Percentiles rank a stretch among this genome's conserved stretches.
Evolutionary conservation across 1,140 invertebrate genomes (phyloP).

Genomic region (Tetragonula clypearis): DNA sequence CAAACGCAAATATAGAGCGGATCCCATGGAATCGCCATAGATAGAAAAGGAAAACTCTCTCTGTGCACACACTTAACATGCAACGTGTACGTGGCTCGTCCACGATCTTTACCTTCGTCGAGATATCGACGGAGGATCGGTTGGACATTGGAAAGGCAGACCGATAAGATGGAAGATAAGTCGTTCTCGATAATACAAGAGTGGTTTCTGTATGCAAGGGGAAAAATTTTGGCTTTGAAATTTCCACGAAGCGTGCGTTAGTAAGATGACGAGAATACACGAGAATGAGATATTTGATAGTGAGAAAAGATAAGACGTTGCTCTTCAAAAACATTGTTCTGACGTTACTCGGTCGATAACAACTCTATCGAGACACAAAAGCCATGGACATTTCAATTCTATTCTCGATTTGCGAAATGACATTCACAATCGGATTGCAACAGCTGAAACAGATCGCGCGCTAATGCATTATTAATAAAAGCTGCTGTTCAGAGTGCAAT

Average conservation of each 20-base stretch:
- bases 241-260: background rate
- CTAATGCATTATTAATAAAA: slow-evolving; percentile 21
- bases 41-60: slow-evolving; percentile 57
- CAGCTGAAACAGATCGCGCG: background rate
- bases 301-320: background rate
- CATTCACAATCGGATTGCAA: background rate
- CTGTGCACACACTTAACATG: slow-evolving; percentile 53
- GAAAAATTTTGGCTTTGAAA: slow-evolving; percentile 22
- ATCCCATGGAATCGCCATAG: slow-evolving; percentile 57
- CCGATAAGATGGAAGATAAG: slow-evolving; percentile 52
- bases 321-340: background rate
- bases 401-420: background rate
- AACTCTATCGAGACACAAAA: background rate
- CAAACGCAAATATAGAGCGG: slow-evolving; percentile 67
- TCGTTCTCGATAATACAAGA: slow-evolving; percentile 3
- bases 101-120: slow-evolving; percentile 54
- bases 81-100: slow-evolving; percentile 31
- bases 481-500: slow-evolving; percentile 11
- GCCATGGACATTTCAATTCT: background rate
- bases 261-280: background rate
- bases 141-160: slow-evolving; percentile 42
- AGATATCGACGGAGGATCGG: slow-evolving; percentile 61
- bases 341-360: background rate
- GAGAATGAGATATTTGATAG: background rate
- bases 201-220: slow-evolving; percentile 1